These are phyloP conservation scores for Cosmopolites sordidus DNA, from an alignment of 2,888 invertebrate genomes.

Conservation along the genomic window DNA sequence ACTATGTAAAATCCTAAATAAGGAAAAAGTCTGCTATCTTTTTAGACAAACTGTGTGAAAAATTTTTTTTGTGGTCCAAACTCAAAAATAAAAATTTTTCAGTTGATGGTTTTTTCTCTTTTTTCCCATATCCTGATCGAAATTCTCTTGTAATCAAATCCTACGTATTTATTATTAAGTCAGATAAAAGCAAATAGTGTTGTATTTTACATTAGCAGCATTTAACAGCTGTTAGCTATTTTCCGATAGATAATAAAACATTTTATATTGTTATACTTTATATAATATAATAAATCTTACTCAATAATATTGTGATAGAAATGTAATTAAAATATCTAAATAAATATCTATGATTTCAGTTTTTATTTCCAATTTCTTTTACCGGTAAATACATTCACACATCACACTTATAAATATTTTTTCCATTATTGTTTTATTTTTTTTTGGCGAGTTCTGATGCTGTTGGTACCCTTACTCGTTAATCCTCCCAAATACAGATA, in stretches of 20 bases:
- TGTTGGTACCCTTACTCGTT: slow-evolving; percentile 29
- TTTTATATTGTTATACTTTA: slow-evolving; percentile 25
- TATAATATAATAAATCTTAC: neutral
- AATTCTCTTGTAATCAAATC: slow-evolving; percentile 3
- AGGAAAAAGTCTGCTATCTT: no score
- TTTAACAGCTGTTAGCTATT: no score
- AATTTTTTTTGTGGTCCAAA: no score
- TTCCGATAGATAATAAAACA: slow-evolving; percentile 39
- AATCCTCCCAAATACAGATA: no score
- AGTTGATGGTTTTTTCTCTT: no score
- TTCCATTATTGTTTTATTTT: slow-evolving; percentile 7
- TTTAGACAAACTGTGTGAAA: no score
- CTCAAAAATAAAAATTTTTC: no score
- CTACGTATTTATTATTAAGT: slow-evolving; percentile 1
- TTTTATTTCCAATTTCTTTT: slow-evolving; percentile 32
- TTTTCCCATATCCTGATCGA: no score
- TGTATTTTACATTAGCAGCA: no score
- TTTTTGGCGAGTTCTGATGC: slow-evolving; percentile 34
- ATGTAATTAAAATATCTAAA: slow-evolving; percentile 41
- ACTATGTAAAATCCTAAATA: no score
- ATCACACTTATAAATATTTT: slow-evolving; percentile 38
- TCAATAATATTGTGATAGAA: slow-evolving; percentile 42
- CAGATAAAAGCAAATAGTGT: neutral
- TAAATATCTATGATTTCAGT: slow-evolving; percentile 42
- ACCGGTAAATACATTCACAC: slow-evolving; percentile 47